phyloP scores from a whole-genome alignment of 2,888 invertebrate species.

The Yponomeuta sedellus region DNA sequence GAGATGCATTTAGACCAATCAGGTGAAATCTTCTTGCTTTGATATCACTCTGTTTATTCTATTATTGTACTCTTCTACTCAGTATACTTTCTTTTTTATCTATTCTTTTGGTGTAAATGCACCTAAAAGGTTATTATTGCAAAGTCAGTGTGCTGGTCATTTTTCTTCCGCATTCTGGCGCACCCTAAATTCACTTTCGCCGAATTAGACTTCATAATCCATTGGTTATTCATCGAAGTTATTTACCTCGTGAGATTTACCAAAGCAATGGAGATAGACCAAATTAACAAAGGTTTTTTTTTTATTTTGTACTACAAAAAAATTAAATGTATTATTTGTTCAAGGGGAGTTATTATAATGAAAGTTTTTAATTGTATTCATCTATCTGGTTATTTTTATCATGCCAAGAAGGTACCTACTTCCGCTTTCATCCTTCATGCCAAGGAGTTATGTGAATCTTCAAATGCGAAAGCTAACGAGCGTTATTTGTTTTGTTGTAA shows the following conservation, averaged over 20 bases:
- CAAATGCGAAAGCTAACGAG: too few species aligned
- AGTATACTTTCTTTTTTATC: background rate
- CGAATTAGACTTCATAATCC: conserved; percentile 55
- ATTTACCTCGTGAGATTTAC: conserved; percentile 22
- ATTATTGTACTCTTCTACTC: too few species aligned
- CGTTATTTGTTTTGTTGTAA: too few species aligned
- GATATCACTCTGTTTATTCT: too few species aligned
- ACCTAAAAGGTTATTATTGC: conserved; percentile 33
- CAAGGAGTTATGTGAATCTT: too few species aligned
- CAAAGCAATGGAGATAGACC: background rate
- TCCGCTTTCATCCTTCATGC: too few species aligned
- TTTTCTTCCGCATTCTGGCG: conserved; percentile 54
- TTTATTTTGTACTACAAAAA: background rate
- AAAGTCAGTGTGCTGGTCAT: conserved; percentile 53
- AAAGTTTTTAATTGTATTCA: too few species aligned
- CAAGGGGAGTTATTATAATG: too few species aligned
- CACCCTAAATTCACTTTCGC: conserved; percentile 57
- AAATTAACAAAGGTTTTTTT: background rate
- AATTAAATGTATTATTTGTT: too few species aligned
- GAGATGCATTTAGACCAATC: conserved; percentile 18
- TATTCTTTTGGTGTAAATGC: background rate
- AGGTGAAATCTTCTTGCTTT: background rate
- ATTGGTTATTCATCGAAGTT: conserved; percentile 56
- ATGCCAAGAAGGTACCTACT: too few species aligned
- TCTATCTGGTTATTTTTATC: too few species aligned